Percentiles rank a stretch among this genome's conserved stretches.
These are phyloP conservation scores for Rhingia rostrata DNA, from an alignment of 2,888 invertebrate species.

Conservation along the genomic window DNA sequence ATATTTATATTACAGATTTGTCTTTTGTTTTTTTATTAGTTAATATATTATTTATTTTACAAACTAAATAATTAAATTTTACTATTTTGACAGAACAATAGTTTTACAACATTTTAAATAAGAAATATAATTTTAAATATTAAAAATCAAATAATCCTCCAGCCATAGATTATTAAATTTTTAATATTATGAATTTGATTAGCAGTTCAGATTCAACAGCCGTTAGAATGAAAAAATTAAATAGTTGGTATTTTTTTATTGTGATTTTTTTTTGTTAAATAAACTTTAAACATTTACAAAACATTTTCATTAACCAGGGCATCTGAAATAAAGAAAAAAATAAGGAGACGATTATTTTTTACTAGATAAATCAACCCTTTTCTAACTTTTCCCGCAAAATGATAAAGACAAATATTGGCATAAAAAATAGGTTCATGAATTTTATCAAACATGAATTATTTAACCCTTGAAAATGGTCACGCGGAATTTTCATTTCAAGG, in stretches of 20 bases:
- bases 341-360: not conserved
- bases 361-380: not conserved
- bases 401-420: not conserved
- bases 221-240: not conserved
- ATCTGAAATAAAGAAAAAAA: constrained; percentile 32
- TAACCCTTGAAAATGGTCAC: constrained; percentile 45
- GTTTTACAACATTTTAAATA: constrained; percentile 4
- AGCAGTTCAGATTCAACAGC: not conserved
- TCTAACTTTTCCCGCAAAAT: not conserved
- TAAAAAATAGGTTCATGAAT: not conserved
- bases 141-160: constrained; percentile 69
- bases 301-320: constrained; percentile 1
- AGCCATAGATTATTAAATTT: constrained; percentile 66
- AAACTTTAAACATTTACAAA: constrained; percentile 28
- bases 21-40: constrained; percentile 8
- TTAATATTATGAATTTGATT: constrained; percentile 17
- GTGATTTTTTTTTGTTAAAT: not conserved
- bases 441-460: not conserved
- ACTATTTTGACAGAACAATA: constrained; percentile 48
- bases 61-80: constrained; percentile 60
- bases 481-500: constrained; percentile 11
- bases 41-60: constrained; percentile 41
- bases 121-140: constrained; percentile 13
- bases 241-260: not conserved
- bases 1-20: constrained; percentile 52